A percentile compares a stretch with the other conserved stretches of the same genome.
Conservation (phyloP, 2,888 invertebrate species). For the Uropetala carovei region DNA sequence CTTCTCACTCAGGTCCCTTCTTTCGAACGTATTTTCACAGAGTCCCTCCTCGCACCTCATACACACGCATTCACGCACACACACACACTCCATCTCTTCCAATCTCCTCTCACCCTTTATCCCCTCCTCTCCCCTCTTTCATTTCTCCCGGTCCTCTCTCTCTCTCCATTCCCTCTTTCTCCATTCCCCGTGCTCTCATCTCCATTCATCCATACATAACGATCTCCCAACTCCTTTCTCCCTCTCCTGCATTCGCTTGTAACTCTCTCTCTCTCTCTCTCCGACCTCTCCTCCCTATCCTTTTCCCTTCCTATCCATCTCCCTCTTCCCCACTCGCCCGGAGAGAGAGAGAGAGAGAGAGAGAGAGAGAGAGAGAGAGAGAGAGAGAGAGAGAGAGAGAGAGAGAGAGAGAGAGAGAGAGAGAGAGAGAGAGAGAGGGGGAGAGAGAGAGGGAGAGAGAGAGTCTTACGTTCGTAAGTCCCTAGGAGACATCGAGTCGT, state of each 20-base stretch:
- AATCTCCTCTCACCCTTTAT: neutral
- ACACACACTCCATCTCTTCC: neutral
- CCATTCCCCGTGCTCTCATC: neutral
- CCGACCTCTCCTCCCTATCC: neutral
- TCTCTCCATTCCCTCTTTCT: neutral
- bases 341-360: neutral
- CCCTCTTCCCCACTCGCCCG: neutral
- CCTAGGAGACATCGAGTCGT: constrained; percentile 23
- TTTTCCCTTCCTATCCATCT: neutral
- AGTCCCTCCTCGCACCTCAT: neutral
- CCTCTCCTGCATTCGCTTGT: neutral
- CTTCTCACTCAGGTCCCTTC: constrained; percentile 15
- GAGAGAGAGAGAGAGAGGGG: neutral
- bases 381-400: neutral
- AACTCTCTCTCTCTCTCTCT: neutral
- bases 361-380: neutral
- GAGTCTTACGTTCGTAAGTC: neutral
- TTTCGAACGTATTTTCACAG: neutral
- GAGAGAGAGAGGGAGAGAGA: neutral
- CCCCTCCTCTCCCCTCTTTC: neutral
- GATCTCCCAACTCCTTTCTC: constrained; percentile 8
- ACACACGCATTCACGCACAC: no score
- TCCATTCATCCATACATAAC: constrained; percentile 24
- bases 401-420: neutral
- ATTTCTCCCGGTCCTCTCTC: no score